Evolutionary conservation across 2,888 invertebrate species (phyloP).

Genomic region (Oscheius myriophilus): DNA sequence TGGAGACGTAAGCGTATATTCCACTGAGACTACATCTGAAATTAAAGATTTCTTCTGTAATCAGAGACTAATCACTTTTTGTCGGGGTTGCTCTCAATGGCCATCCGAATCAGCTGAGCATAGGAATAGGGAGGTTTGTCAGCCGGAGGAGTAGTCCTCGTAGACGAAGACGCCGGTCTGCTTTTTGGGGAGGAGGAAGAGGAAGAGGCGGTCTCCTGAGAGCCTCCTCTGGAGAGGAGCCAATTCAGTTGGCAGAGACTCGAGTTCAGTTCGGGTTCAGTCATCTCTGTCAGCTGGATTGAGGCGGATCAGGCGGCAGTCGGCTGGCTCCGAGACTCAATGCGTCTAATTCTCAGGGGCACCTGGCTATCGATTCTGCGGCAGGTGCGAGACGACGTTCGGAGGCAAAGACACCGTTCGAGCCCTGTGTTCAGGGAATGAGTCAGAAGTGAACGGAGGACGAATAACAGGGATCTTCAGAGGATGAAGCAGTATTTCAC

Average conservation of each 20-base stretch:
- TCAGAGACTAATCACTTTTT: slow-evolving; percentile 19
- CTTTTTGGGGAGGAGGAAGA: not conserved
- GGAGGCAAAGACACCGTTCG: too few relatives aligned
- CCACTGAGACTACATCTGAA: slow-evolving; percentile 46
- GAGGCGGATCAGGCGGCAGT: not conserved
- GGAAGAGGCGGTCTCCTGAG: slow-evolving; percentile 4
- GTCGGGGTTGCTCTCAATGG: slow-evolving; percentile 40
- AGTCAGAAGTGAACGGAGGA: too few relatives aligned
- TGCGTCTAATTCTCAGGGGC: slow-evolving; percentile 22
- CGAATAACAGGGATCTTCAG: too few relatives aligned
- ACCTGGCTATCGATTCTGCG: slow-evolving; percentile 26
- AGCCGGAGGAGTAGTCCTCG: not conserved
- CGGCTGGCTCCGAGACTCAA: slow-evolving; percentile 11
- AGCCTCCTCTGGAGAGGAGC: slow-evolving; percentile 48
- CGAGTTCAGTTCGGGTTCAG: slow-evolving; percentile 46
- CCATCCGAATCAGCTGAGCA: slow-evolving; percentile 45
- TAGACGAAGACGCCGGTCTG: not conserved
- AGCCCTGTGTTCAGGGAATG: too few relatives aligned
- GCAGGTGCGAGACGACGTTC: slow-evolving; percentile 19
- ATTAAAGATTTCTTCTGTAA: not conserved
- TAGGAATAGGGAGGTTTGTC: slow-evolving; percentile 53
- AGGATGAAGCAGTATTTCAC: too few relatives aligned
- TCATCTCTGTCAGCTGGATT: slow-evolving; percentile 13
- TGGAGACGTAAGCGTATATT: slow-evolving; percentile 49
- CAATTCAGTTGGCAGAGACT: slow-evolving; percentile 56